Base-by-base conservation (phyloP, 2,888 invertebrate genomes). In the Netelia virgata region DNA sequence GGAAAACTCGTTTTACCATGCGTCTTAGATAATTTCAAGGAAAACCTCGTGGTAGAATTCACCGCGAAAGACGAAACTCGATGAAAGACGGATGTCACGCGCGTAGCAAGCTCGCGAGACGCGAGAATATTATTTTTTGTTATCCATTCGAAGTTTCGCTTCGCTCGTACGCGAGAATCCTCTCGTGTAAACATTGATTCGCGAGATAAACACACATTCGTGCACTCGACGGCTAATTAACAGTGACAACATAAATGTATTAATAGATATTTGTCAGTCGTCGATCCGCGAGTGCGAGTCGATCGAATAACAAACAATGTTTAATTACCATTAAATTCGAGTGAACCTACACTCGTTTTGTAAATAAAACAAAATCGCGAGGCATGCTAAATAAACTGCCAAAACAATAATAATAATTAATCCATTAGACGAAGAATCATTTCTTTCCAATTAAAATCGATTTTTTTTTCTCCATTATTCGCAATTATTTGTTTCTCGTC, bases 11-110 rank as follows among this genome's bases (percentile, higher is more conserved):
- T 84, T 78, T 66, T 20, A 41, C 75, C 16, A 36, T 28, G 57
- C 55, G 69, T 69, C 61, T 72, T 43, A 63, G 3, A 69, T 70
- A 84, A 68, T 84, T 87, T 61, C 86, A 86, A 87, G 87, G 84
- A 86, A 74, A 87, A 86, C 83, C 53, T 47, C 11, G 14, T 3
- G 14, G 47, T 14, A 18, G 47, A 68, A 68, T 74, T 66, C 20
- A 66, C 20, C 57, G 69, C 20, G 47, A 74, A 69, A 74, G 74
- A 69, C 61, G 64, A 66, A 68, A 50, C 63, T 53, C 53, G 28
- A 14, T 18, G 64, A 9, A 61, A 14, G 41, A 77, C 3, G 57
- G 57, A 59, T 23, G 23, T 16, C 23, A 28, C 11, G 50, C 53
- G 41, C 53, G 36, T 63, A 18, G 47, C 16, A 59, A 68, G 70